Evolutionary conservation across 2,797 vertebrate genomes (phyloP), one percentile per base, ranked within the genome.

Genomic region (Myotis findleyi): DNA sequence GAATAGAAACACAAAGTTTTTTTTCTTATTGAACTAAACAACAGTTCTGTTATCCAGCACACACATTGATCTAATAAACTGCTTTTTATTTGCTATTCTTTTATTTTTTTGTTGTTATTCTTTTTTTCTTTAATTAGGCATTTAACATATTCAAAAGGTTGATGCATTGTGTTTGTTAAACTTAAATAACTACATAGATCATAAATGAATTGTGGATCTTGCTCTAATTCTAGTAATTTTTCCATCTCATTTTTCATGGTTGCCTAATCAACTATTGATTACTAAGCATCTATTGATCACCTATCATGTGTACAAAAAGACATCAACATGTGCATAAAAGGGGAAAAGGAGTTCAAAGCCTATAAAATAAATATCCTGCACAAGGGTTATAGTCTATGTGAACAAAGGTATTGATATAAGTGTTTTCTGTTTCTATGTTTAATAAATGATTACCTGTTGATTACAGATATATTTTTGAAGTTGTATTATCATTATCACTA

Each of bases 101-200:
- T 69, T 38, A 11, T 20, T 14, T 21, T 76, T 51, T 76, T 6
- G 18, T 76, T 6, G 18, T 44, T 75, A 75, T 75, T 20, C 44
- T 20, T 75, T 88, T 75, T 49, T 75, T 88, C 71, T 49, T 62
- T 91, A 81, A 68, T 55, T 62, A 87, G 51, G 18, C 23, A 86
- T 88, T 69, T 83, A 80, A 68, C 10, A 55, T 76, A 82, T 91
- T 92, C 2, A 89, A 62, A 72, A 64, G 95, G 17, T 30, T 44
- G 38, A 38, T 80, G 7, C 2, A 77, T 90, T 94, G 80, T 96
- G 16, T 49, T 75, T 75, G 41, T 68, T 84, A 68, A 23, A 59
- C 7, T 4, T 85, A 36, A 94, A 25, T 76, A 86, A 36, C 68
- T 95, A 81, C 0, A 2, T 71, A 71, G 44, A 47, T 69, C 64